Conservation (phyloP, 2,797 vertebrate genomes). For the Syngnathus rostellatus region DNA sequence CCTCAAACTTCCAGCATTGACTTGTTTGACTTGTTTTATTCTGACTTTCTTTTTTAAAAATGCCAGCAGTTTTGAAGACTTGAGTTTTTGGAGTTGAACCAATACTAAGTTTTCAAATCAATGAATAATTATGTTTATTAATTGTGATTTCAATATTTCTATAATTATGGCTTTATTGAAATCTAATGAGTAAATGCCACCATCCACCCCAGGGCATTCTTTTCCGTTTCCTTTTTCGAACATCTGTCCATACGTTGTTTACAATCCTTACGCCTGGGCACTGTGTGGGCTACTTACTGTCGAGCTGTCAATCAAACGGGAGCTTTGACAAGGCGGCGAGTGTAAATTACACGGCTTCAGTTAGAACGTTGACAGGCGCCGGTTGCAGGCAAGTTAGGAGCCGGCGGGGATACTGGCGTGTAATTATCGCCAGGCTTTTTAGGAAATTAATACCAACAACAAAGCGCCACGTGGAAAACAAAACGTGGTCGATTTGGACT, state of each 20-base stretch:
- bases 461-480: background rate
- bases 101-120: too few relatives aligned
- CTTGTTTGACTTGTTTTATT: background rate
- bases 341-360: constrained; percentile 31
- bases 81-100: too few relatives aligned
- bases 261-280: constrained; percentile 47
- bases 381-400: constrained; percentile 4
- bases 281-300: constrained; percentile 48
- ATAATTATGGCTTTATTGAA: constrained; percentile 9
- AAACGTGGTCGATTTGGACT: background rate
- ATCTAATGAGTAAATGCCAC: too few relatives aligned
- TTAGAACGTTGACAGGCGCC: constrained; percentile 32
- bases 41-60: background rate
- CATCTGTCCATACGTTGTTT: constrained; percentile 47
- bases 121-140: too few relatives aligned
- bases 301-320: constrained; percentile 48
- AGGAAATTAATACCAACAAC: constrained; percentile 11
- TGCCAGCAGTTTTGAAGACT: background rate
- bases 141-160: too few relatives aligned
- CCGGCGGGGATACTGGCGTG: constrained; percentile 12
- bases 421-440: constrained; percentile 14
- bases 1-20: background rate
- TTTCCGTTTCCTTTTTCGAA: constrained; percentile 22
- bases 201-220: constrained; percentile 24
- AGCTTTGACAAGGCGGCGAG: constrained; percentile 6